A percentile compares a stretch with the other conserved stretches of the same genome.
These are phyloP conservation scores for Melanotaenia trifasciata DNA, from an alignment of 2,797 vertebrate genomes.

Conservation along the genomic window DNA sequence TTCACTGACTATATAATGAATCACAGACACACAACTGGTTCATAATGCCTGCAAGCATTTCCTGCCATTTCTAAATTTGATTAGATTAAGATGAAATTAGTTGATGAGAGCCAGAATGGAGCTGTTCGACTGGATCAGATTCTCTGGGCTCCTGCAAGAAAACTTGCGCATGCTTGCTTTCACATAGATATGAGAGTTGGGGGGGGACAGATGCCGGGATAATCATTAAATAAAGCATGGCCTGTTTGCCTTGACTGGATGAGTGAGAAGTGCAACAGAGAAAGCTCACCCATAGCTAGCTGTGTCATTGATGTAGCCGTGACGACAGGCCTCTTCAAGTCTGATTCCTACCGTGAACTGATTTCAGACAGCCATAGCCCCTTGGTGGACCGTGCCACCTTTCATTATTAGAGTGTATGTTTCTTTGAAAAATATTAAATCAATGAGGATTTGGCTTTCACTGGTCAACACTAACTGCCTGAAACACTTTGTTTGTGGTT, in stretches of 20 bases:
- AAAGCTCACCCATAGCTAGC: conserved; percentile 64
- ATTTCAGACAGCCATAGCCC: conserved; percentile 64
- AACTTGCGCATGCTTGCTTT: conserved; percentile 34
- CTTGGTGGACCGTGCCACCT: conserved; percentile 35
- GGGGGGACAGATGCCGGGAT: conserved; percentile 76
- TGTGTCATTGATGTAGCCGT: conserved; percentile 72
- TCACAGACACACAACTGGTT: conserved; percentile 42
- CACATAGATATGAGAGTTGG: conserved; percentile 61
- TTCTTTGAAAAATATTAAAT: conserved; percentile 2
- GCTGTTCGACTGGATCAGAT: conserved; percentile 40
- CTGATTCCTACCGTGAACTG: conserved; percentile 52
- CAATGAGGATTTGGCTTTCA: neutral
- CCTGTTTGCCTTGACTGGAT: conserved; percentile 81
- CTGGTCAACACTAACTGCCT: neutral
- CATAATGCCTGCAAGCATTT: conserved; percentile 42
- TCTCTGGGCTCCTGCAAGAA: conserved; percentile 37
- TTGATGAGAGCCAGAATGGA: conserved; percentile 48
- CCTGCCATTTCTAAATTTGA: conserved; percentile 50
- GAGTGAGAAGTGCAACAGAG: conserved; percentile 70
- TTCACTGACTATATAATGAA: conserved; percentile 55
- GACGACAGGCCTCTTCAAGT: conserved; percentile 59
- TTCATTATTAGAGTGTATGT: conserved; percentile 21
- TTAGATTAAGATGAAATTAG: conserved; percentile 63
- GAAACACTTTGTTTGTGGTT: neutral
- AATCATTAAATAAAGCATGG: conserved; percentile 81